These are phyloP conservation scores for Proisotoma minuta DNA, from an alignment of 2,888 invertebrate species.

Conservation along the genomic window DNA sequence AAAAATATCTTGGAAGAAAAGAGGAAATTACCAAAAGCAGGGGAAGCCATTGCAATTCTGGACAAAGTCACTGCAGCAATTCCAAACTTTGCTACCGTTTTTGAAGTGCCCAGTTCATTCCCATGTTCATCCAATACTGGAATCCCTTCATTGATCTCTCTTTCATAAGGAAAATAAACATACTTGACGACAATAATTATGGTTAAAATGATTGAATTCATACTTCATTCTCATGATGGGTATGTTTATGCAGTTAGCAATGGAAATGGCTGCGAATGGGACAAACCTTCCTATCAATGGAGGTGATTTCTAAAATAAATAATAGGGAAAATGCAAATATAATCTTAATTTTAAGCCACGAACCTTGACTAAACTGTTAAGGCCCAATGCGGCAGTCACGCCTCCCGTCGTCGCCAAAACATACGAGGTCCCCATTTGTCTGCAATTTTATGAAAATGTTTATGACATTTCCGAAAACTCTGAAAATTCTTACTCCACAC, in stretches of 20 bases:
- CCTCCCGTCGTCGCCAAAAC: slow-evolving; percentile 86
- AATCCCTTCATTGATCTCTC: slow-evolving; percentile 75
- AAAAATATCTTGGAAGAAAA: too few species aligned
- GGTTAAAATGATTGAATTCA: slow-evolving; percentile 50
- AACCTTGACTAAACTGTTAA: slow-evolving; percentile 76
- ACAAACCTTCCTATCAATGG: slow-evolving; percentile 80
- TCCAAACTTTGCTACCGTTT: slow-evolving; percentile 69
- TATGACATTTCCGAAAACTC: too few species aligned
- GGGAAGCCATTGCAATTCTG: slow-evolving; percentile 82
- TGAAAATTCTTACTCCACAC: slow-evolving; percentile 53
- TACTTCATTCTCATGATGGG: slow-evolving; percentile 92
- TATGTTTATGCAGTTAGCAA: slow-evolving; percentile 96
- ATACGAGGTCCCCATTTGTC: slow-evolving; percentile 76
- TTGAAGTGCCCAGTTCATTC: slow-evolving; percentile 61
- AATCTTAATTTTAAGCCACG: slow-evolving; percentile 18
- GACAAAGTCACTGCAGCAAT: slow-evolving; percentile 84
- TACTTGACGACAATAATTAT: neutral
- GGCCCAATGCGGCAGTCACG: slow-evolving; percentile 75
- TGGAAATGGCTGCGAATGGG: slow-evolving; percentile 90
- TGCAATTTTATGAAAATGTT: slow-evolving; percentile 47
- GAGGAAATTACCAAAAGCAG: slow-evolving; percentile 90
- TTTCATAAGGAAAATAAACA: slow-evolving; percentile 50
- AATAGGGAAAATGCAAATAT: neutral
- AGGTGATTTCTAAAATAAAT: slow-evolving; percentile 59
- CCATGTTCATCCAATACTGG: slow-evolving; percentile 74